Conservation (phyloP, 2,113 vertebrate genomes). For the Bungarus multicinctus region DNA sequence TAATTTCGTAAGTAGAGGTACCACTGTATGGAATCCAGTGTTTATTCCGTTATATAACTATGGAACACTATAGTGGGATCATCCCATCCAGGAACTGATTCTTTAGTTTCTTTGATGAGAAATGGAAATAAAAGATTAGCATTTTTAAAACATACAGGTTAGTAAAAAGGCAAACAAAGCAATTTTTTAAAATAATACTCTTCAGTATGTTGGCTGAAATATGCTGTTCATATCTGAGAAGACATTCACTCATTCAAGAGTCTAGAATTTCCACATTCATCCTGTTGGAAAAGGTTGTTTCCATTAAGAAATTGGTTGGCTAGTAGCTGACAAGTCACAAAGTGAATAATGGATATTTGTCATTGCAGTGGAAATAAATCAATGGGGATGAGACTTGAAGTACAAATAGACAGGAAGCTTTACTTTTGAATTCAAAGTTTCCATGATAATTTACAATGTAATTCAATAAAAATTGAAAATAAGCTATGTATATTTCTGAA, state of each 20-base stretch:
- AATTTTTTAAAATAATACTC: neutral
- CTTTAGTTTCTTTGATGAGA: neutral
- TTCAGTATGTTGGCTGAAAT: neutral
- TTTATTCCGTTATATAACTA: neutral
- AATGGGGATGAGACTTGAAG: neutral
- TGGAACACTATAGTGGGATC: neutral
- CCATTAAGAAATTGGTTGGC: neutral
- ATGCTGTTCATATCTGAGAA: neutral
- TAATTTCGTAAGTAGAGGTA: too few species aligned
- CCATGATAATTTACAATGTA: neutral
- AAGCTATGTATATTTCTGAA: neutral
- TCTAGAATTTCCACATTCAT: neutral
- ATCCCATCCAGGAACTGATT: neutral
- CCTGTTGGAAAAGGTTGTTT: neutral
- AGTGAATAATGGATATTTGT: neutral
- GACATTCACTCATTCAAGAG: neutral
- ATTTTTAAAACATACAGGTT: neutral
- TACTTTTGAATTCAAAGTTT: neutral
- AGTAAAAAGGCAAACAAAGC: neutral
- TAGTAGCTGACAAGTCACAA: neutral
- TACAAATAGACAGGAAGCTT: neutral
- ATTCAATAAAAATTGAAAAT: neutral
- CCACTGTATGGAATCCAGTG: too few species aligned
- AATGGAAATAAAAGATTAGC: neutral
- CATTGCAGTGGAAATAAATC: neutral